phyloP scores from a whole-genome alignment of 2,113 vertebrate species.

The Corythornis cristatus region DNA sequence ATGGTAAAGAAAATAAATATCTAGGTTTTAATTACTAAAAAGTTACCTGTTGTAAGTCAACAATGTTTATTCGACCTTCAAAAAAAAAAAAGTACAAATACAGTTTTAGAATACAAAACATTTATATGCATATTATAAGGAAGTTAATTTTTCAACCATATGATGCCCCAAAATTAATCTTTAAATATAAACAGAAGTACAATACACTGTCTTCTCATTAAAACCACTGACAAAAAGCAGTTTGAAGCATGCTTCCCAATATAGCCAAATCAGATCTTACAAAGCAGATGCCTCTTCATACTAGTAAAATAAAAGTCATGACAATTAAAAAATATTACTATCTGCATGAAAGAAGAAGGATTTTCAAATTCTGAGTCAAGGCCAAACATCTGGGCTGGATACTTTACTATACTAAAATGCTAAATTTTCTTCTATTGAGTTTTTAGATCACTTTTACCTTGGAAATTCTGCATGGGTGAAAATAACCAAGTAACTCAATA shows the following conservation, averaged over 20 bases:
- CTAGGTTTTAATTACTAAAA: neutral
- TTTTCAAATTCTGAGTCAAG: neutral
- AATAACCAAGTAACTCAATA: neutral
- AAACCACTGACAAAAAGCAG: neutral
- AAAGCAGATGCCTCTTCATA: neutral
- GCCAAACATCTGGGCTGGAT: neutral
- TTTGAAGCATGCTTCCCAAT: neutral
- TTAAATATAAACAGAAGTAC: neutral
- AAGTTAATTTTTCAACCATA: neutral
- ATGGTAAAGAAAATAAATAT: neutral
- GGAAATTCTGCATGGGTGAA: neutral
- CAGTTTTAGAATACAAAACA: neutral
- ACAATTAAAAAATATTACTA: neutral
- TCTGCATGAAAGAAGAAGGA: neutral
- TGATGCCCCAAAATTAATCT: fast-evolving
- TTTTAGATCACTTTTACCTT: neutral
- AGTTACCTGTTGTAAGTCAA: constrained; percentile 94
- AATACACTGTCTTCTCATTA: neutral
- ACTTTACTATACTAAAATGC: neutral
- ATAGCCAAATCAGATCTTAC: neutral
- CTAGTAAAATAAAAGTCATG: neutral
- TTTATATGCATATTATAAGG: neutral
- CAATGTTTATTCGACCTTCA: constrained; percentile 93
- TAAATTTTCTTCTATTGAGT: neutral
- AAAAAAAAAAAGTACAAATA: constrained; percentile 55